Percentiles rank a stretch among this genome's conserved stretches.
Evolutionary conservation across 2,888 invertebrate species (phyloP).

Genomic region (Gymnosoma rotundatum): DNA sequence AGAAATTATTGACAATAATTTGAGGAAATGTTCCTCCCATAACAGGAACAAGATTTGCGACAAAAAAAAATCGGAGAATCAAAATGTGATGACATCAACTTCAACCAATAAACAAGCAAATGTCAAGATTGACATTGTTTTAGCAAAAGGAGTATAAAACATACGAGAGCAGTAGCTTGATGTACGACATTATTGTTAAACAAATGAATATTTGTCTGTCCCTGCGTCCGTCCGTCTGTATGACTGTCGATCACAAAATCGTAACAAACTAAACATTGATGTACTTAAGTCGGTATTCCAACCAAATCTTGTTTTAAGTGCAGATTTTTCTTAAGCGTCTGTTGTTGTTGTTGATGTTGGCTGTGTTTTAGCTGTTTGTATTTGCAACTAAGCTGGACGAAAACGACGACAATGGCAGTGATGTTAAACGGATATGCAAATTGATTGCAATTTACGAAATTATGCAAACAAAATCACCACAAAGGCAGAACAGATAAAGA

Average conservation of each 20-base stretch:
- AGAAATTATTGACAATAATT: not conserved
- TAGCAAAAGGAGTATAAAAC: conserved; percentile 62
- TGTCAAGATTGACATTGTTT: conserved; percentile 72
- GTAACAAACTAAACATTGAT: conserved; percentile 34
- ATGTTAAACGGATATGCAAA: conserved; percentile 72
- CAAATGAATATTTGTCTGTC: conserved; percentile 62
- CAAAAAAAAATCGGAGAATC: conserved; percentile 12
- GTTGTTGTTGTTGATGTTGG: conserved; percentile 31
- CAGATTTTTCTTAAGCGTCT: conserved; percentile 52
- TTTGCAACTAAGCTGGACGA: conserved; percentile 50
- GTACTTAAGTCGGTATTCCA: conserved; percentile 42
- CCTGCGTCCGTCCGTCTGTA: conserved; percentile 14
- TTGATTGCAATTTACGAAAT: conserved; percentile 73
- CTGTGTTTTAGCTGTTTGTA: conserved; percentile 15
- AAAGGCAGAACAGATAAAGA: conserved; percentile 56
- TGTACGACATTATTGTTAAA: conserved; percentile 73
- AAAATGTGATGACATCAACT: conserved; percentile 67
- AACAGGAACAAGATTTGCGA: not conserved
- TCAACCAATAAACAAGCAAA: conserved; percentile 71
- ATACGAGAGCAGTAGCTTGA: conserved; percentile 73
- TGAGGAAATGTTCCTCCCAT: conserved; percentile 7
- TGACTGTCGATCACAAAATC: not conserved
- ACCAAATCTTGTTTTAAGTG: conserved; percentile 57
- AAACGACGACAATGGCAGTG: conserved; percentile 30
- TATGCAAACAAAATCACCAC: conserved; percentile 70